Evolutionary conservation across 2,797 vertebrate genomes (phyloP).

Genomic region (Tympanoctomys barrerae): DNA sequence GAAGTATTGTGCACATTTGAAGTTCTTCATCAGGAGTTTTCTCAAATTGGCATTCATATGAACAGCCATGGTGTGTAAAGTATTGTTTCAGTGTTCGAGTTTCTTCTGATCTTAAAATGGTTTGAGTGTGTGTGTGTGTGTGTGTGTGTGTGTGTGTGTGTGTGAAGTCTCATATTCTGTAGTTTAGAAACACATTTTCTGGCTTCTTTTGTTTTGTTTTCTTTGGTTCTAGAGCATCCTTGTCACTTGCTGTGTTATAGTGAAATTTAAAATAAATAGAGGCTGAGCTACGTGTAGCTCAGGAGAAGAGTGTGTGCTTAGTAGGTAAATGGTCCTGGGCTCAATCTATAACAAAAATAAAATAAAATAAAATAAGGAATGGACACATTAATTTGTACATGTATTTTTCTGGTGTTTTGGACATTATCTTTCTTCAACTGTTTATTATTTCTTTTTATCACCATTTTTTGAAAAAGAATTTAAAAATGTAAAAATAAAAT

Average conservation of each 20-base stretch:
- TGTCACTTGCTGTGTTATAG: background rate
- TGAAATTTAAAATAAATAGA: background rate
- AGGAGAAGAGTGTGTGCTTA: background rate
- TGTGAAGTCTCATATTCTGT: too few relatives aligned
- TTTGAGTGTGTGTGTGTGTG: background rate
- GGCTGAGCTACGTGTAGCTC: background rate
- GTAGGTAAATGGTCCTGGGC: background rate
- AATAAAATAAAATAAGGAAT: background rate
- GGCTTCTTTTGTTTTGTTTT: background rate
- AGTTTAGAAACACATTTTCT: background rate
- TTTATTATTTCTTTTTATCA: background rate
- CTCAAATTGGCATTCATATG: background rate
- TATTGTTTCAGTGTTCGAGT: background rate
- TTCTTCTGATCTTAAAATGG: background rate
- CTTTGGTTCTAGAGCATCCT: background rate
- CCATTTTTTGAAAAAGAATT: background rate
- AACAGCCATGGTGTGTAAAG: background rate
- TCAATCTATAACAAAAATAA: background rate
- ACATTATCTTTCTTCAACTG: background rate
- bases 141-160: background rate
- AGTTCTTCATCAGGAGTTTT: background rate
- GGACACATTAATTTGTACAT: background rate
- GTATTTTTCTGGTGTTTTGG: background rate
- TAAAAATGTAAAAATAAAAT: too few relatives aligned
- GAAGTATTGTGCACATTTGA: rapidly evolving